Conservation (phyloP, 2,113 vertebrate genomes). For the Camelus dromedarius region DNA sequence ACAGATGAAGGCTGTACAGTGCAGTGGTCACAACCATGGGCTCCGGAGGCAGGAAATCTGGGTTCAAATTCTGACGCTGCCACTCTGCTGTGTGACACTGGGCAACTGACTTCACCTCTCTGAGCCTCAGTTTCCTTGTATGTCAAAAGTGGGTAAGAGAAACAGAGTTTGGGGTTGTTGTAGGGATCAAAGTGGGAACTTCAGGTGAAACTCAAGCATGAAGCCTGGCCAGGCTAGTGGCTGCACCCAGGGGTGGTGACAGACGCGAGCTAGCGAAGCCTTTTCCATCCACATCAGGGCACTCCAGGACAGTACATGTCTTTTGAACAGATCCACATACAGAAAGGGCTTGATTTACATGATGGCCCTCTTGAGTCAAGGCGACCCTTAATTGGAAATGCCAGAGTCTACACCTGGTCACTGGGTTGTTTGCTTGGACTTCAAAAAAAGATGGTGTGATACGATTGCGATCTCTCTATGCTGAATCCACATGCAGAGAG, state of each 20-base stretch:
- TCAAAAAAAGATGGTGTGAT: not conserved
- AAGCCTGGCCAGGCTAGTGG: not conserved
- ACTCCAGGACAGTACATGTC: not conserved
- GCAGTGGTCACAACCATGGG: not conserved
- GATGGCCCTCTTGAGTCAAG: not conserved
- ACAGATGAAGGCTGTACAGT: not conserved
- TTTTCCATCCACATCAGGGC: fast-evolving
- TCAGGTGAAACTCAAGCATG: not conserved
- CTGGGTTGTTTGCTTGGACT: not conserved
- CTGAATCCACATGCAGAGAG: not conserved
- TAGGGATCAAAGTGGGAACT: not conserved
- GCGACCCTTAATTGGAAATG: not conserved
- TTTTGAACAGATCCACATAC: not conserved
- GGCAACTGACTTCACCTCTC: not conserved
- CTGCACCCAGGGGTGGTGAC: not conserved
- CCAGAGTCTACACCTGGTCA: fast-evolving
- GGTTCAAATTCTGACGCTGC: not conserved
- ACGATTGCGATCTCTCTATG: not conserved
- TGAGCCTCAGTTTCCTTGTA: not conserved
- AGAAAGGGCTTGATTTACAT: not conserved
- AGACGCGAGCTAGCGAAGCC: not conserved
- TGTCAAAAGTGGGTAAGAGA: not conserved
- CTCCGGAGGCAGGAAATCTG: not conserved
- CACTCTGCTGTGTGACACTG: not conserved
- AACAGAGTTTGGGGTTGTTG: not conserved